These are phyloP conservation scores for Lates calcarifer DNA, from an alignment of 2,113 vertebrate genomes.

Conservation along the genomic window DNA sequence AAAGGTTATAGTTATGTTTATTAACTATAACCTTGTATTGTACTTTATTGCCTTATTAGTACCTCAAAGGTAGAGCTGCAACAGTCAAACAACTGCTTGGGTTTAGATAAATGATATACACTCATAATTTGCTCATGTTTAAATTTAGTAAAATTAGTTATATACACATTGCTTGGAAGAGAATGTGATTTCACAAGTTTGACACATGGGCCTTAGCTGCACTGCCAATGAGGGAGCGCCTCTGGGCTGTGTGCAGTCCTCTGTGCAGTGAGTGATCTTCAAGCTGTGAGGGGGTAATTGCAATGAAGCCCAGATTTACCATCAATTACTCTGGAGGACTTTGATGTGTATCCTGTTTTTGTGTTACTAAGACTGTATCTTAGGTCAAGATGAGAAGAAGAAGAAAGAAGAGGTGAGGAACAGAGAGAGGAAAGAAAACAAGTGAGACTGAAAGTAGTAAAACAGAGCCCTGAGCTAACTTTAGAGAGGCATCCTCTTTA, in stretches of 20 bases:
- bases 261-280: constrained; percentile 12
- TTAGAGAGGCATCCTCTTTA: constrained; percentile 79
- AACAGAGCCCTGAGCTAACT: constrained; percentile 72
- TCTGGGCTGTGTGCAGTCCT: neutral
- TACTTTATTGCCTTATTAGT: neutral
- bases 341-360: constrained; percentile 55
- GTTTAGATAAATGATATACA: neutral
- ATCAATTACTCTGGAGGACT: constrained; percentile 37
- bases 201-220: neutral
- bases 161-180: neutral
- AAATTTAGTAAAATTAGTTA: neutral
- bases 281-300: constrained; percentile 23
- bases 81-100: neutral
- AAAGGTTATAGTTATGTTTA: neutral
- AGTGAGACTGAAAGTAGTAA: constrained; percentile 64
- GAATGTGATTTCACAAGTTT: constrained; percentile 5
- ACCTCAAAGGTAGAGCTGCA: neutral
- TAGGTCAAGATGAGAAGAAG: constrained; percentile 44
- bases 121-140: neutral
- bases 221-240: neutral
- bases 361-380: constrained; percentile 35
- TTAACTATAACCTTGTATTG: neutral
- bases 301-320: constrained; percentile 37
- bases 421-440: constrained; percentile 52
- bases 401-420: constrained; percentile 46